Conservation (phyloP, 2,797 vertebrate species). For the Manis pentadactyla region DNA sequence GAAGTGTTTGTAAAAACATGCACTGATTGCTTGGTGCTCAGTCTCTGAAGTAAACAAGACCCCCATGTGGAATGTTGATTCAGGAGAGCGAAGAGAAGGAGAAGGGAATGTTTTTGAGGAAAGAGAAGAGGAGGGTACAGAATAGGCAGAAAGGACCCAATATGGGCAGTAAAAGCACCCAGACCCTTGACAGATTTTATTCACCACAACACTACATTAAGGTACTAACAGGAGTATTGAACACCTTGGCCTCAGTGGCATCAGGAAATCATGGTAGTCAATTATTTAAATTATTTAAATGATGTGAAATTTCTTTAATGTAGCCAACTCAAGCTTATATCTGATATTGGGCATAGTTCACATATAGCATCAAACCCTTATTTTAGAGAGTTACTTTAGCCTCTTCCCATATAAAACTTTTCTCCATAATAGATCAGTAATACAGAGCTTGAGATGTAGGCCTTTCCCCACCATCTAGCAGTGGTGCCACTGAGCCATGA, state of each 20-base stretch:
- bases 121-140: background rate
- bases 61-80: background rate
- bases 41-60: background rate
- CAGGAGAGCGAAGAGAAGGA: background rate
- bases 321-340: background rate
- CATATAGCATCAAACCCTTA: background rate
- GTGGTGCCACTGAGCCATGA: background rate
- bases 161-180: background rate
- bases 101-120: background rate
- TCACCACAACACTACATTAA: background rate
- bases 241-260: background rate
- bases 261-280: background rate
- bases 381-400: background rate
- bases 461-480: background rate
- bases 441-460: background rate
- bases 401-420: background rate
- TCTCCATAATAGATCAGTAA: background rate
- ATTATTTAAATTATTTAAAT: background rate
- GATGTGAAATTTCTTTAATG: background rate
- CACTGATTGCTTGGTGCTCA: background rate
- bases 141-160: background rate
- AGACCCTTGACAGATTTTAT: background rate
- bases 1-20: background rate
- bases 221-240: background rate
- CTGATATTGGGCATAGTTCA: background rate